Conservation (phyloP, 2,888 invertebrate species). For the Penaeus monodon region DNA sequence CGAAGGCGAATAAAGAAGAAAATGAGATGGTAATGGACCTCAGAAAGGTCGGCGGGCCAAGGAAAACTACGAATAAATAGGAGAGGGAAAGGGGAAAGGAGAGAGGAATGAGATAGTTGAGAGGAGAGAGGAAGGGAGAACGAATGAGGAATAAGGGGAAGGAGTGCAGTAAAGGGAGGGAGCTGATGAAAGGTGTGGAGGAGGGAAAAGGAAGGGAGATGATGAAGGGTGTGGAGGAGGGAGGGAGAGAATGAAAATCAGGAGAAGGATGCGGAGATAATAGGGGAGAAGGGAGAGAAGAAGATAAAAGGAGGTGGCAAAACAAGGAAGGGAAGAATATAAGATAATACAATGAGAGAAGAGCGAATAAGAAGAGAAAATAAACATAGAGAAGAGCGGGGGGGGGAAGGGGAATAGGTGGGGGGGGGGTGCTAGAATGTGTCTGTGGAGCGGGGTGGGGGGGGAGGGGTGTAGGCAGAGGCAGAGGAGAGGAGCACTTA, state of each 20-base stretch:
- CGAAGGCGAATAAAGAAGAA: too few relatives aligned
- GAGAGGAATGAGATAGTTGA: background rate
- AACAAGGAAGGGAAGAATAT: background rate
- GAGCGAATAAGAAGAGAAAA: background rate
- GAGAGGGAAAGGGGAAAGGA: too few relatives aligned
- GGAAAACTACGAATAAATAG: too few relatives aligned
- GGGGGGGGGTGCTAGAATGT: background rate
- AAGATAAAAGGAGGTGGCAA: background rate
- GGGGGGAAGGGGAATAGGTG: background rate
- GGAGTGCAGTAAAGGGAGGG: too few relatives aligned
- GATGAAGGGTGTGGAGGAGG: too few relatives aligned
- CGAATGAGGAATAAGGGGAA: constrained; percentile 3
- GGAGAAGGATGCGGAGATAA: background rate
- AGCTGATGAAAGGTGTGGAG: background rate
- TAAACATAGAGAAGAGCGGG: background rate
- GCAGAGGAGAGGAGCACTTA: constrained; percentile 51
- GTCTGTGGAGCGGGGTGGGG: constrained; percentile 16
- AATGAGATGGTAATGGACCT: too few relatives aligned
- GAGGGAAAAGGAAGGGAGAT: too few relatives aligned
- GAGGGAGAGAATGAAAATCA: constrained; percentile 1
- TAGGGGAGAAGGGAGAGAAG: too few relatives aligned
- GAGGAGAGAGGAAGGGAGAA: background rate
- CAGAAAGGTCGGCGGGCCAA: too few relatives aligned
- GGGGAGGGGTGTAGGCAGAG: constrained; percentile 6
- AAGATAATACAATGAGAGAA: too few relatives aligned